These are phyloP conservation scores for Borostomias antarcticus DNA, from an alignment of 2,797 vertebrate species.

Conservation along the genomic window DNA sequence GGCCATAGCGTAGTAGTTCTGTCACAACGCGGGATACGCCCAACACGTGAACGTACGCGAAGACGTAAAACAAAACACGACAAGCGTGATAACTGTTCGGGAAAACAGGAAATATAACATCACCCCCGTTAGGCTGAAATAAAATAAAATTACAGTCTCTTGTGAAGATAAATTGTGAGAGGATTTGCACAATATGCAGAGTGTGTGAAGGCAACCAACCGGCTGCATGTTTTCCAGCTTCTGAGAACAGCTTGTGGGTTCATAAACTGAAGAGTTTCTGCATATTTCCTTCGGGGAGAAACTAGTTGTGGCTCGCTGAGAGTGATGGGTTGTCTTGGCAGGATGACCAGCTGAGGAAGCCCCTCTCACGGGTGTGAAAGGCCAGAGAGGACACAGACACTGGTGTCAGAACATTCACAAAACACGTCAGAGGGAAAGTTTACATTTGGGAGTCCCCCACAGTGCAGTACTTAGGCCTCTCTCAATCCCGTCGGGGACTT, in stretches of 20 bases:
- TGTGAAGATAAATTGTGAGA: not conserved
- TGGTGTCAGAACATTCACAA: conserved; percentile 45
- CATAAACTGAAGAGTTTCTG: conserved; percentile 1
- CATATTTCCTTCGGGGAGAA: conserved; percentile 36
- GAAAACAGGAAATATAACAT: not conserved
- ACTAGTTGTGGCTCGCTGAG: conserved; percentile 14
- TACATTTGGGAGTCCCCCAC: conserved; percentile 31
- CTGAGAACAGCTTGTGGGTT: conserved; percentile 5
- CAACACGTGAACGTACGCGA: conserved; percentile 7
- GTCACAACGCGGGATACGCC: conserved; percentile 13
- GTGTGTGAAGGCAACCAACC: not conserved
- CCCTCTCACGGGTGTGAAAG: conserved; percentile 40
- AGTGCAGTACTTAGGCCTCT: not conserved
- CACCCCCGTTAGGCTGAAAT: not conserved
- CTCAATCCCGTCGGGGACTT: conserved; percentile 12
- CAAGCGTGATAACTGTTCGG: not conserved
- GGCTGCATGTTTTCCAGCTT: not conserved
- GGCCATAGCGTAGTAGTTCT: conserved; percentile 15
- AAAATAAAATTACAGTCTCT: not conserved
- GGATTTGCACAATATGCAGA: not conserved
- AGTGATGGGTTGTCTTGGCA: conserved; percentile 51
- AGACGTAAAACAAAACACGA: not conserved
- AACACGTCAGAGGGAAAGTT: conserved; percentile 49
- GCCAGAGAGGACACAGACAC: conserved; percentile 41
- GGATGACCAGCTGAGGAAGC: conserved; percentile 51